phyloP scores from a whole-genome alignment of 2,888 invertebrate species.

The Lasiommata megera region DNA sequence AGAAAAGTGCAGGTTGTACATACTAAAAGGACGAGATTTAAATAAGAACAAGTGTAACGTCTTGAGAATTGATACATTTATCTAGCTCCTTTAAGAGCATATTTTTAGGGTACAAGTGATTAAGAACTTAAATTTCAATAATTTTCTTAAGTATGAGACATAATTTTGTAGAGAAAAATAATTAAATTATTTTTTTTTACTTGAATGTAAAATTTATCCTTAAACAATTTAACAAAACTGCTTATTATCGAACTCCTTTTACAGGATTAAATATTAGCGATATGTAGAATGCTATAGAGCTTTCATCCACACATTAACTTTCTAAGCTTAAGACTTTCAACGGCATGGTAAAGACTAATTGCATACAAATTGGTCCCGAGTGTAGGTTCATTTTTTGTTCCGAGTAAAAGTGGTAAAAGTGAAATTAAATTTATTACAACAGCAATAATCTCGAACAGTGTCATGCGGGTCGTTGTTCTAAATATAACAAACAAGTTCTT shows the following conservation, averaged over 20 bases:
- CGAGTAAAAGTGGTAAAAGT: constrained; percentile 75
- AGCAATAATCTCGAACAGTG: constrained; percentile 61
- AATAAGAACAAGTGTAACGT: too few relatives aligned
- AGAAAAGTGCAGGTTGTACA: constrained; percentile 15
- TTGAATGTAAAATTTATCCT: too few relatives aligned
- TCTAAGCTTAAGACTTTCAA: constrained; percentile 15
- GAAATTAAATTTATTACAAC: constrained; percentile 71
- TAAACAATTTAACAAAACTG: not conserved
- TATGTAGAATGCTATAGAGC: not conserved
- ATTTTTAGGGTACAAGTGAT: too few relatives aligned
- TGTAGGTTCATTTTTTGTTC: constrained; percentile 39
- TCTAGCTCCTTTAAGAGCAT: too few relatives aligned
- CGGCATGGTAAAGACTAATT: constrained; percentile 15
- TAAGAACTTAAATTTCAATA: too few relatives aligned
- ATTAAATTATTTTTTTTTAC: too few relatives aligned
- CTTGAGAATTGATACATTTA: too few relatives aligned
- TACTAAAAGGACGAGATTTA: too few relatives aligned
- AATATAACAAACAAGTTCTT: constrained; percentile 38
- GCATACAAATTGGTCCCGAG: constrained; percentile 24
- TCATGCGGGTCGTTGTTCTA: constrained; percentile 63
- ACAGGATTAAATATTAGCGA: constrained; percentile 3
- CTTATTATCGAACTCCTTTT: not conserved
- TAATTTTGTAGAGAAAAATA: too few relatives aligned
- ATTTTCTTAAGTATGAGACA: too few relatives aligned
- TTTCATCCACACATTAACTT: constrained; percentile 14